Base-by-base conservation (phyloP, 1,140 invertebrate genomes). In the Panagrolaimus sp. region DNA sequence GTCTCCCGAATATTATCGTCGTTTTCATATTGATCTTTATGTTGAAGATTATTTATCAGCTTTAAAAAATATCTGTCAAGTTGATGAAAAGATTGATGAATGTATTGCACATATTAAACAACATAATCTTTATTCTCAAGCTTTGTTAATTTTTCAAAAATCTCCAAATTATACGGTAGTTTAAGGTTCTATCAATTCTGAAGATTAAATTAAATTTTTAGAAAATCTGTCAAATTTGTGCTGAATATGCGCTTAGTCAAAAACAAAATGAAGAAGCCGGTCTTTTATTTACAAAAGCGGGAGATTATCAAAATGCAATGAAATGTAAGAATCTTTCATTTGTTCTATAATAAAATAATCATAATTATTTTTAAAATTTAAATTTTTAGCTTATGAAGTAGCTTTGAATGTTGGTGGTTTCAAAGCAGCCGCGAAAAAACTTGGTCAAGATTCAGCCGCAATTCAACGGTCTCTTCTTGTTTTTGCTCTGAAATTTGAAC, bases 21-120 rank as follows among this genome's bases (percentile, higher is more conserved):
- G 88, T 69, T 95, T 88, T 82, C 88, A 87, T 48, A 93, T 95
- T 65, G 91, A 95, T 83, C 88, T 89, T 66, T 86, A 91, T 83
- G 84, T 95, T 14, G 91, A 91, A 73, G 87, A 89, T 63, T 91
- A 89, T 81, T 83, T 87, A 47, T 88, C 86, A 66, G 93, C 93
- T 0, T 84, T 96, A 1, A 69, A 85, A 65, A 87, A 91, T 83
- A 87, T 95, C 32, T 83, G 87, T 0, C 14, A 26, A 73, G 15
- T 67, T 80, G 81, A 83, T 14, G 80, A 85, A 17, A 84, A 87
- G 76, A 88, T 90, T 77, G 85, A 88, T 0, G 89, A 93, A 80
- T 88, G 89, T 73, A 82, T 89, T 65, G 83, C 85, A 10, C 87
- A 91, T 72, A 88, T 92, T 28, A 86, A 88, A 70, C 86, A 87